Base-by-base conservation (phyloP, 2,797 vertebrate species). In the Bovichtus variegatus region DNA sequence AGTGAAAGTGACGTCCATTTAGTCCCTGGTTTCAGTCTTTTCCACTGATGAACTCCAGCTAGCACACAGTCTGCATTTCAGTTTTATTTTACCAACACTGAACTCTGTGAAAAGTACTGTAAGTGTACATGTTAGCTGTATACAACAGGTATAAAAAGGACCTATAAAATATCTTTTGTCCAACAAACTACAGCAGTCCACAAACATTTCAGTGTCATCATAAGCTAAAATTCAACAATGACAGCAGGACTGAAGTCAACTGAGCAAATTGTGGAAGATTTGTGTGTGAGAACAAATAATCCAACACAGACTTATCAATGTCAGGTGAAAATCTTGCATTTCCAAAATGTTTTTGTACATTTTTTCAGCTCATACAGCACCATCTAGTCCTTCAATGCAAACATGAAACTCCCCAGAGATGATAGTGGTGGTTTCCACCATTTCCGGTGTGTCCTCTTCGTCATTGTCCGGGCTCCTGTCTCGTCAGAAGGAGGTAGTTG, bases 401-500 rank as follows among this genome's bases (percentile, higher is more conserved):
- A 49, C 29, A 67, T 13, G 7, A 38, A 71, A 54, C 38, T 61
- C 34, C 58, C 25, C 40, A 43, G 49, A 81, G 64, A 64, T 65
- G 57, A 74, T 40, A 4, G 19, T 21, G 31, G 18, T 19, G 43
- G 9, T 16, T n/a, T 31, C 31, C 23, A 18, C 34, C 12, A 9
- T 27, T 58, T 47, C 23, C 21, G 0, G 13, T 15, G 9, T 2
- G 10, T 57, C 41, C 8, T 43, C 71, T 49, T 23, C 21, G 11
- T 88, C 77, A 83, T 74, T 82, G 86, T 89, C 84, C 92, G 13
- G 80, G 65, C 73, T 93, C 93, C 51, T 92, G 93, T 59, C 90
- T 84, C 0, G 82, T 93, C 82, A 95, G 89, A 51, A 92, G 92
- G 83, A 95, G 92, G 91, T 99, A 98, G 90, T 99, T 97, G 71